These are phyloP conservation scores for Dasyprocta punctata DNA, from an alignment of 2,113 vertebrate genomes.

Conservation along the genomic window DNA sequence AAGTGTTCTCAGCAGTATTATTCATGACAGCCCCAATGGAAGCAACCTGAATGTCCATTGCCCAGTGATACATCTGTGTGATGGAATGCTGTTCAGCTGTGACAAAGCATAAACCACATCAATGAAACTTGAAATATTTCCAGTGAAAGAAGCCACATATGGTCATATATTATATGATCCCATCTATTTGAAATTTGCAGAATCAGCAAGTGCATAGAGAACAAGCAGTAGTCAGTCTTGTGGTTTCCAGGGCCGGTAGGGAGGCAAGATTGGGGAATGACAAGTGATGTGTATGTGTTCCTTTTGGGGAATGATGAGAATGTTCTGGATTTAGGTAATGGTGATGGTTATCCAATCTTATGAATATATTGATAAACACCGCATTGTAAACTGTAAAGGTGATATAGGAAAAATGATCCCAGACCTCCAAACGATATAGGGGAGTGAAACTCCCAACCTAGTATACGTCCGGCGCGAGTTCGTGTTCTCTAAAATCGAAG, in stretches of 20 bases:
- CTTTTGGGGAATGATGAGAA: neutral
- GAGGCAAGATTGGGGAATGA: neutral
- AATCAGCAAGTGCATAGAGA: neutral
- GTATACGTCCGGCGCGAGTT: too few relatives aligned
- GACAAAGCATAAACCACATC: neutral
- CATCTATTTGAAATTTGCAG: neutral
- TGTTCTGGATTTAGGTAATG: neutral
- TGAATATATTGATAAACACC: neutral
- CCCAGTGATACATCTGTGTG: neutral
- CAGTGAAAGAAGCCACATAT: neutral
- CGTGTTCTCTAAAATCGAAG: too few relatives aligned
- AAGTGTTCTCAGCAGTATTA: neutral
- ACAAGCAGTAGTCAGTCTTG: neutral
- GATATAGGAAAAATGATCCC: too few relatives aligned
- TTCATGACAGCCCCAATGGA: neutral
- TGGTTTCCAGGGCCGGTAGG: neutral
- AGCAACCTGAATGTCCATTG: neutral
- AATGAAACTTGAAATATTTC: neutral
- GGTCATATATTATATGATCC: neutral
- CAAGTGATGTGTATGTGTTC: neutral
- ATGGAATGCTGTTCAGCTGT: neutral
- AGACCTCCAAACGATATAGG: too few relatives aligned
- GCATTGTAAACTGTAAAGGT: neutral
- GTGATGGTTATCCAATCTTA: neutral
- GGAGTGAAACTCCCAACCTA: too few relatives aligned